Conservation (phyloP, 2,113 vertebrate species). For the Pteropus alecto region DNA sequence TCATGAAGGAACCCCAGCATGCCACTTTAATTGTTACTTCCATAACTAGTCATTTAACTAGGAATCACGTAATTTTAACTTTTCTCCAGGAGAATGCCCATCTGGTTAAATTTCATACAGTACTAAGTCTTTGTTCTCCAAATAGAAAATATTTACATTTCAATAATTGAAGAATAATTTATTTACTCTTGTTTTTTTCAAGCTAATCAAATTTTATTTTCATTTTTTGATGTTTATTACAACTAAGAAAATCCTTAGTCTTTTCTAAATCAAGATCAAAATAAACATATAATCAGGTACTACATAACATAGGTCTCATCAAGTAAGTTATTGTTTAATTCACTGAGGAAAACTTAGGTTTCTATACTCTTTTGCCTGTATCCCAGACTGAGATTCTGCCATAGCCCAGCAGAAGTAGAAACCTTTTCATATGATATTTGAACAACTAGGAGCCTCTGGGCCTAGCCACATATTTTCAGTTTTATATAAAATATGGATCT, state of each 20-base stretch:
- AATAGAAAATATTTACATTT: not conserved
- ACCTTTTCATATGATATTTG: not conserved
- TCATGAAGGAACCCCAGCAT: not conserved
- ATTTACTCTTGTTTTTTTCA: not conserved
- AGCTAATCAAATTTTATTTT: not conserved
- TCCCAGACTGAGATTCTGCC: not conserved
- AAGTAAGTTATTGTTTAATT: not conserved
- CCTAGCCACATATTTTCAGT: not conserved
- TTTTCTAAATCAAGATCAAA: constrained; percentile 19
- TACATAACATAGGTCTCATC: not conserved
- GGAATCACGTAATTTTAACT: not conserved
- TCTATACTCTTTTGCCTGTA: not conserved
- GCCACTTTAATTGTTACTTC: not conserved
- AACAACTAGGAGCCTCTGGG: not conserved
- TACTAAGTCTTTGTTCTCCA: not conserved
- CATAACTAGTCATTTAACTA: not conserved
- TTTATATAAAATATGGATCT: not conserved
- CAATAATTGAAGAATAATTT: not conserved
- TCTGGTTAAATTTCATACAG: not conserved
- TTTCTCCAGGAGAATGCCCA: not conserved
- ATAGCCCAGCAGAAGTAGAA: not conserved
- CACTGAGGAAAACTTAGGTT: not conserved
- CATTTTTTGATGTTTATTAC: not conserved
- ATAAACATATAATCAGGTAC: not conserved
- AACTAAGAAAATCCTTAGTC: not conserved